Evolutionary conservation across 1,140 invertebrate genomes (phyloP), one percentile per base, ranked within the genome.

Genomic region (Drosophila repletoides): DNA sequence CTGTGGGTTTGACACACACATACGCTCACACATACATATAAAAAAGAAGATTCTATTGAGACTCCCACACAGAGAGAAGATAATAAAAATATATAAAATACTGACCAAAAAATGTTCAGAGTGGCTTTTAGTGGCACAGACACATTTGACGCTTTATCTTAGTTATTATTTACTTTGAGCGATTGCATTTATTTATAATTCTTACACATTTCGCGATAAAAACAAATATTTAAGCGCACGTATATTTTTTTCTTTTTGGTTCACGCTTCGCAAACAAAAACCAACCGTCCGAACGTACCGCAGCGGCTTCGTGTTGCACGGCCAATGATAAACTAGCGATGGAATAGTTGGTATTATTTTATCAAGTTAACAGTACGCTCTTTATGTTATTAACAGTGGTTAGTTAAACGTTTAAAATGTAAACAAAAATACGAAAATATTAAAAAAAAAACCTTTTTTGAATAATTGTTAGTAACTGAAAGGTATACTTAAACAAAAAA

Each of bases 31-130:
- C 56, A 70, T 52, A 66, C 52, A 53, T 29, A 60, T 24, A 53
- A 45, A 60, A 46, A 68, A 69, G 53, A 70, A 24, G 67, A 70
- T 80, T 74, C 68, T 77, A 70, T 80, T 52, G 53, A 66, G 38
- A 75, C 79, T 77, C 79, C 80, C 79, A 84, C 79, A 84, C 79
- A 68, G 60, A 61, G 46, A 51, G 14, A 49, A 58, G 64, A 52
- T 46, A n/a, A n/a, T n/a, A n/a, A n/a, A n/a, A n/a, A n/a, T 70
- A 31, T 38, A 45, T 7, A 34, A 63, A 61, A 60, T 75, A 74
- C 74, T 77, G 64, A 64, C 46, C 46, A 77, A 69, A 73, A 55
- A 55, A 64, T 38, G 52, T 77, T 77, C 63, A 67, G 21, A 56
- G 45, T 52, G 58, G 68, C 55, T 76, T 45, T 5, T 33, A 31